These are phyloP conservation scores for Hyalella azteca DNA, from an alignment of 2,888 invertebrate genomes.

Conservation along the genomic window DNA sequence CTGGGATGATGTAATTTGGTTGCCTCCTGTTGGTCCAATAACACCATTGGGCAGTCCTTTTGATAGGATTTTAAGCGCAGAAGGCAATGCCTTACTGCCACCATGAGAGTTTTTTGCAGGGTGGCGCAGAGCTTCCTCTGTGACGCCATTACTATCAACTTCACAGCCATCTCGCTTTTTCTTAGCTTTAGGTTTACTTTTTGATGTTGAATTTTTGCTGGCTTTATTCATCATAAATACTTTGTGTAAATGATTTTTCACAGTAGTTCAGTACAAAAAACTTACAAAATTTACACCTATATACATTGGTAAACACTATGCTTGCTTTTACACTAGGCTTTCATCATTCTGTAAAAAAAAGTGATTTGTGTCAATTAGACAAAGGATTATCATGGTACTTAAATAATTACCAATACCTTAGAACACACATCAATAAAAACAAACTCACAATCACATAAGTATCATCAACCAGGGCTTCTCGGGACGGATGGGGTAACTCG, in stretches of 20 bases:
- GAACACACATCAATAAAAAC: too few relatives aligned
- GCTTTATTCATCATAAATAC: conserved; percentile 10
- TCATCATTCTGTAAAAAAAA: not conserved
- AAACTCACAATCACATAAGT: too few relatives aligned
- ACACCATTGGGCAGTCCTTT: not conserved
- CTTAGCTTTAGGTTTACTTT: conserved; percentile 13
- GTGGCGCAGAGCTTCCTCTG: not conserved
- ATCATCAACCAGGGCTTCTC: too few relatives aligned
- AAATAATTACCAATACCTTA: too few relatives aligned
- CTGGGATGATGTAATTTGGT: not conserved
- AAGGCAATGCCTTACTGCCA: not conserved
- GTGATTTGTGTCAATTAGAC: too few relatives aligned
- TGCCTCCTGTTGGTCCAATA: not conserved
- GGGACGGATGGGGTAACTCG: too few relatives aligned
- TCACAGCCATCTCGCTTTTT: conserved; percentile 30
- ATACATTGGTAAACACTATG: not conserved
- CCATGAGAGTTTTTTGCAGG: not conserved
- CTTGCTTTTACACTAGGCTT: not conserved
- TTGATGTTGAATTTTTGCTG: not conserved
- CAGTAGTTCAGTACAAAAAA: conserved; percentile 12
- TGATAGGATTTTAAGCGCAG: not conserved
- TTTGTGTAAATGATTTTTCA: not conserved
- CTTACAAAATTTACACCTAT: conserved; percentile 34
- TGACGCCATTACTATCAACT: conserved; percentile 9
- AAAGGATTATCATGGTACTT: too few relatives aligned